phyloP scores from a whole-genome alignment of 2,113 vertebrate species.

The Hemiprocne comata region DNA sequence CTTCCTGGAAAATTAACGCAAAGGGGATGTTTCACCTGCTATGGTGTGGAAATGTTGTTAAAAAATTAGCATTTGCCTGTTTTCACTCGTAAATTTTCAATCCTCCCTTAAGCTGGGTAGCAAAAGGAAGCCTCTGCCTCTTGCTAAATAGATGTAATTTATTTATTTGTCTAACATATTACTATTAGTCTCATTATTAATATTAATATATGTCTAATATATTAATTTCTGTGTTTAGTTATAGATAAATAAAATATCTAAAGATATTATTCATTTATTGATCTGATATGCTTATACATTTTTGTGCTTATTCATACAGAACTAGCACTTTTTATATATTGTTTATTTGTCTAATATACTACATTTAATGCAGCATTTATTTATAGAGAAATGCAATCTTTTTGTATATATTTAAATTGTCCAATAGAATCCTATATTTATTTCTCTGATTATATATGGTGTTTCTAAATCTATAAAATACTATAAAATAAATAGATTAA shows the following conservation, averaged over 20 bases:
- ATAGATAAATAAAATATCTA: not conserved
- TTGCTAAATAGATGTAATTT: not conserved
- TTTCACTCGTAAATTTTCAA: not conserved
- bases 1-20: not conserved
- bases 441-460: too few relatives aligned
- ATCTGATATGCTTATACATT: not conserved
- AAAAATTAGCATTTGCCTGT: not conserved
- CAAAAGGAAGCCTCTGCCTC: not conserved
- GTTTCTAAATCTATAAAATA: too few relatives aligned
- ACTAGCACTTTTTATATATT: not conserved
- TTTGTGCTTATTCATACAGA: not conserved
- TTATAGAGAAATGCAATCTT: not conserved
- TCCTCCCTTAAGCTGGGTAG: fast-evolving
- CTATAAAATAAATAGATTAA: too few relatives aligned
- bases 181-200: too few relatives aligned
- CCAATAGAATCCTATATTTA: too few relatives aligned
- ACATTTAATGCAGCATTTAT: not conserved
- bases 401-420: too few relatives aligned
- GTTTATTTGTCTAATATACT: not conserved
- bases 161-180: not conserved
- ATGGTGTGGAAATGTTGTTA: not conserved
- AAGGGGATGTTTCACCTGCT: not conserved
- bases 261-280: not conserved
- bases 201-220: too few relatives aligned
- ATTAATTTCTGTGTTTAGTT: not conserved